Evolutionary conservation across 2,888 invertebrate genomes (phyloP).

Genomic region (Fissipunctia ypsillon): DNA sequence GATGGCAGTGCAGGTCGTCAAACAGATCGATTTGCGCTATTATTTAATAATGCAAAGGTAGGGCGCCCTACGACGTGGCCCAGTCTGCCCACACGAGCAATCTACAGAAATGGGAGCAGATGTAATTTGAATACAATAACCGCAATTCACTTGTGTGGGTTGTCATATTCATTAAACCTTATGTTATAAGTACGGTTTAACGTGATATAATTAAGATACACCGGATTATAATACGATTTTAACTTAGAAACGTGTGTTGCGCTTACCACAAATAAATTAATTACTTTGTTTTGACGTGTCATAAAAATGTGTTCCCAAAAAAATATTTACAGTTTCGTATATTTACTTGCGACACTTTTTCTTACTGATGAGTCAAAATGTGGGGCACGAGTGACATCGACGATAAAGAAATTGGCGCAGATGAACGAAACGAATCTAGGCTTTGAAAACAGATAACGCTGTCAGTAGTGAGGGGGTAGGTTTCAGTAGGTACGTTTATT

Average conservation of each 20-base stretch:
- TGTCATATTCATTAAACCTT: conserved; percentile 49
- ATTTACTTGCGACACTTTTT: conserved; percentile 53
- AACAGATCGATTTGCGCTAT: conserved; percentile 57
- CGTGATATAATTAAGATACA: conserved; percentile 27
- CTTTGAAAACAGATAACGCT: conserved; percentile 70
- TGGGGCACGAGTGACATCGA: conserved; percentile 59
- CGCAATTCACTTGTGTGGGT: conserved; percentile 66
- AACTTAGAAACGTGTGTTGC: not conserved
- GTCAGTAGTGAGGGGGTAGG: conserved; percentile 74
- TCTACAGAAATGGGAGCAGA: conserved; percentile 67
- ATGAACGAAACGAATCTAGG: conserved; percentile 67
- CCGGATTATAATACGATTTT: conserved; percentile 1
- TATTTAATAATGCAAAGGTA: conserved; percentile 68
- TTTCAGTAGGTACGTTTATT: conserved; percentile 76
- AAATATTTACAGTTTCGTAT: conserved; percentile 32
- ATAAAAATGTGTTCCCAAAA: conserved; percentile 10
- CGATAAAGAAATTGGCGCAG: conserved; percentile 72
- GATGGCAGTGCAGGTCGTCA: conserved; percentile 55
- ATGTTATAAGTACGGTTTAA: conserved; percentile 25
- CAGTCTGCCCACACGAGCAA: conserved; percentile 59
- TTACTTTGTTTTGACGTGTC: conserved; percentile 5
- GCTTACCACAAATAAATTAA: not conserved
- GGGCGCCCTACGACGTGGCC: conserved; percentile 43
- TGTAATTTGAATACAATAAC: conserved; percentile 79
- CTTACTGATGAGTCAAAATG: conserved; percentile 43